These are phyloP conservation scores for Gymnocypris eckloni DNA, from an alignment of 2,797 vertebrate species.

Conservation along the genomic window DNA sequence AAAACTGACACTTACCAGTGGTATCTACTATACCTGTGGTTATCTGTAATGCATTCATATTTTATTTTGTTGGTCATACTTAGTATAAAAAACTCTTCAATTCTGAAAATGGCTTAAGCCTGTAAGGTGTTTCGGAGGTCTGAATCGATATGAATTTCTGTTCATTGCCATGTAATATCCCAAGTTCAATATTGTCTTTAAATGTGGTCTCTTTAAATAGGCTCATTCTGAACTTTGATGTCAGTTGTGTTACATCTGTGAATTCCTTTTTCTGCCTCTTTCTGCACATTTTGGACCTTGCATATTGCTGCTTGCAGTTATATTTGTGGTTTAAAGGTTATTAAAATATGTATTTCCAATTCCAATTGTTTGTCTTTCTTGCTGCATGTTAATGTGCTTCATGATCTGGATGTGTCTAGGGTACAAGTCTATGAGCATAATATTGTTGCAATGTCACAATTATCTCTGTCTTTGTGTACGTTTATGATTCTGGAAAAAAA, in stretches of 20 bases:
- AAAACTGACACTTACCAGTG: neutral
- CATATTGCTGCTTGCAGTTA: slow-evolving; percentile 5
- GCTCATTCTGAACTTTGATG: neutral
- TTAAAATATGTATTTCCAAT: neutral
- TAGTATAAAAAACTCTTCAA: neutral
- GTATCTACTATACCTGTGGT: neutral
- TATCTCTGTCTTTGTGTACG: neutral
- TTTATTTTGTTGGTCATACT: neutral
- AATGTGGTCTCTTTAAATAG: neutral
- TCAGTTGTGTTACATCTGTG: neutral
- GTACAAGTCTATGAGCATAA: neutral
- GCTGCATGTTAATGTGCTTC: neutral
- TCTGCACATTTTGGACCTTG: neutral
- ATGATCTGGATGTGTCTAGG: neutral
- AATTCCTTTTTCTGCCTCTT: neutral
- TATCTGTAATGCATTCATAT: neutral
- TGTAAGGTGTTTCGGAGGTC: neutral
- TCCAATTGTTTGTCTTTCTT: neutral
- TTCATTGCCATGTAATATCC: neutral
- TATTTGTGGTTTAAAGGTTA: neutral
- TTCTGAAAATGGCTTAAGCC: neutral
- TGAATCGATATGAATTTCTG: neutral
- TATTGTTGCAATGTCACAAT: neutral
- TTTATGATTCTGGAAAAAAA: neutral
- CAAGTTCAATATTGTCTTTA: neutral